Evolutionary conservation across 2,888 invertebrate species (phyloP), one percentile per base, ranked within the genome.

Genomic region (Volucella bombylans): DNA sequence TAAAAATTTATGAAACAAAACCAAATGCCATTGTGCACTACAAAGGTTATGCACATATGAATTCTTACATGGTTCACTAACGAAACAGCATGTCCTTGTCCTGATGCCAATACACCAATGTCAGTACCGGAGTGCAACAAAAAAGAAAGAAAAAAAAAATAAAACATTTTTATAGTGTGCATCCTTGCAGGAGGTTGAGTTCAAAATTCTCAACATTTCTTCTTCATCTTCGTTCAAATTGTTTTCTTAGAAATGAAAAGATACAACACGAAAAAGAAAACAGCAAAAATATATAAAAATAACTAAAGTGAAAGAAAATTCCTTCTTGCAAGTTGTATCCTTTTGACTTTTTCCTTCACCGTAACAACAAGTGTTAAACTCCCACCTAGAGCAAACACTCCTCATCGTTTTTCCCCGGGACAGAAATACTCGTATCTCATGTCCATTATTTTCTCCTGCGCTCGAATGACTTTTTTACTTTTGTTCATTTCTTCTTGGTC

Each of bases 1-100:
- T 41, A 65, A 65, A 65, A 65, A 65, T 65, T 39, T 65, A 65
- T 52, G 50, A 52, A 65, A 65, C 50, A 39, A 41, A 41, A 41
- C 15, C 12, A 12, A 11, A 39, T 31, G 38, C 50, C 65, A 50
- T 50, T 39, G 64, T 64, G 41, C 41, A 10, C 45, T 15, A 38
- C n/a, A 54, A 54, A 23, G 54, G 54, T 23, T 38, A 55, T n/a
- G 38, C n/a, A 55, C 31, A 52, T 31, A 14, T n/a, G 31, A 31
- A 31, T 31, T 31, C 31, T 31, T 31, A 14, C 23, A 15, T 18
- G 52, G 52, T 65, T 52, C 41, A 65, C 11, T 41, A 52, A 52
- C 50, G 39, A 14, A 59, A n/a, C 18, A 59, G 12, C 18, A 45
- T 61, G 18, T 18, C 31, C 31, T 6, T 31, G 31, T 31, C 4